Evolutionary conservation across 2,113 vertebrate genomes (phyloP).

Genomic region (Tetraodon nigroviridis): DNA sequence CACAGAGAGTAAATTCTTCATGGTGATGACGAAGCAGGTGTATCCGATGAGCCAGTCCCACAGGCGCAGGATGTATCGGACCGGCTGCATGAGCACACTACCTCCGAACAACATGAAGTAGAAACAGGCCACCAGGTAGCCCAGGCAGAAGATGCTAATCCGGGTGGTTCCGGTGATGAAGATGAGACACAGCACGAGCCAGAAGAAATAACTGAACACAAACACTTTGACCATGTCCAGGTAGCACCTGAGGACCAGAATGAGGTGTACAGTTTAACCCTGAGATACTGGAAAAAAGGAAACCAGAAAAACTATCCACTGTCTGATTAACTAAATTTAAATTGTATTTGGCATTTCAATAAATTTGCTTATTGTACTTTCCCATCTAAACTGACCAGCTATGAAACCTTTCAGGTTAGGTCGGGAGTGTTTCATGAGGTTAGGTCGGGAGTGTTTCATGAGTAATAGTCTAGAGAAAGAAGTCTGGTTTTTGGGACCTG

Average conservation of each 20-base stretch:
- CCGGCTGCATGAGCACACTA: slow-evolving; percentile 71
- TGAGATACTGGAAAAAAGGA: neutral
- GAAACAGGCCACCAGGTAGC: slow-evolving; percentile 77
- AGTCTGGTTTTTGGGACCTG: slow-evolving; percentile 36
- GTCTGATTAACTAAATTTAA: too few relatives aligned
- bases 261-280: neutral
- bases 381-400: too few relatives aligned
- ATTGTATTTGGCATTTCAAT: too few relatives aligned
- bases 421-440: neutral
- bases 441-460: neutral
- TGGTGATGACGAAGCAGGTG: slow-evolving; percentile 70
- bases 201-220: slow-evolving; percentile 77
- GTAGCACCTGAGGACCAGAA: slow-evolving; percentile 63
- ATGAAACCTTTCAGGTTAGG: too few relatives aligned
- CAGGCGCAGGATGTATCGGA: slow-evolving; percentile 63
- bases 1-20: slow-evolving; percentile 76
- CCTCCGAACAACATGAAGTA: slow-evolving; percentile 76
- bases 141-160: slow-evolving; percentile 73
- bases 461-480: neutral
- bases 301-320: neutral
- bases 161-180: slow-evolving; percentile 76
- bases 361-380: too few relatives aligned
- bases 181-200: slow-evolving; percentile 78
- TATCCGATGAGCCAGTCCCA: slow-evolving; percentile 76
- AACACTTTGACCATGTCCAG: slow-evolving; percentile 76